These are phyloP conservation scores for Albula glossodonta DNA, from an alignment of 2,113 vertebrate genomes.

Conservation along the genomic window DNA sequence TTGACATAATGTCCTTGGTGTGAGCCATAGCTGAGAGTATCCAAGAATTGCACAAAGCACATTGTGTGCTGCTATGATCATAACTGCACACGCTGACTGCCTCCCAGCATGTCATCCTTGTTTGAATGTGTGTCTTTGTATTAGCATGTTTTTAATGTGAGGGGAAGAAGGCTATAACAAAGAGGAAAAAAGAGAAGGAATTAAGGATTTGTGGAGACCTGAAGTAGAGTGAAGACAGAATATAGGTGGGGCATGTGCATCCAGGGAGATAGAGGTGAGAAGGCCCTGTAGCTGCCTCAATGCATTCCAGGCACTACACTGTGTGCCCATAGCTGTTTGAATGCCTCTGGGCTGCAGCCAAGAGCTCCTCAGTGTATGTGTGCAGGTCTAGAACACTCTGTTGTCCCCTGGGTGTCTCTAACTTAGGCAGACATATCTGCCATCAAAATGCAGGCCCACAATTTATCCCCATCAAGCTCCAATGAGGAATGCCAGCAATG, in stretches of 20 bases:
- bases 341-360: constrained; percentile 45
- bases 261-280: background rate
- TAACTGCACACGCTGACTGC: background rate
- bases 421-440: constrained; percentile 41
- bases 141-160: too few species aligned
- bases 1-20: background rate
- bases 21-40: background rate
- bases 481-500: constrained; percentile 29
- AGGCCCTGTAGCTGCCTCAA: background rate
- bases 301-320: constrained; percentile 39
- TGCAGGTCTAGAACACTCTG: constrained; percentile 29
- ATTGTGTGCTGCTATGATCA: background rate
- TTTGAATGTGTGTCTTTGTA: background rate
- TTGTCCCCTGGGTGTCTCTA: constrained; percentile 36
- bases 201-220: background rate
- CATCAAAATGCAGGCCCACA: constrained; percentile 46
- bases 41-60: background rate
- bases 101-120: background rate
- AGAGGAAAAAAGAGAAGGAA: background rate
- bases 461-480: constrained; percentile 32
- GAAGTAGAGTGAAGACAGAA: constrained; percentile 11
- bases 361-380: constrained; percentile 35
- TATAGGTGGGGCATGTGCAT: constrained; percentile 5
- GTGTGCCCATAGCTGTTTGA: constrained; percentile 37
- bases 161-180: constrained; percentile 2